Evolutionary conservation across 2,888 invertebrate genomes (phyloP).

Genomic region (Chrysolina haemoptera): DNA sequence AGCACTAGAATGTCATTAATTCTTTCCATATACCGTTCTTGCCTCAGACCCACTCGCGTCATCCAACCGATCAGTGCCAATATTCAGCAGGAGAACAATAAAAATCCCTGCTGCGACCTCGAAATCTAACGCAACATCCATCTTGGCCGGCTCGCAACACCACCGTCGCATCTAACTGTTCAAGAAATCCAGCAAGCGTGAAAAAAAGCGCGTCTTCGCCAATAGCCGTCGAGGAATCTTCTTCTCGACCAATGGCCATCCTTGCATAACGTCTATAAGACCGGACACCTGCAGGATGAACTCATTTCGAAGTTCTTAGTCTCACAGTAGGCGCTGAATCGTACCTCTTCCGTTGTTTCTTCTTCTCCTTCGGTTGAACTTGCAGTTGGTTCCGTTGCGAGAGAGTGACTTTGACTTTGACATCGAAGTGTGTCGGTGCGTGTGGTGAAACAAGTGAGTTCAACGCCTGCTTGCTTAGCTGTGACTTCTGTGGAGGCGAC

Average conservation of each 20-base stretch:
- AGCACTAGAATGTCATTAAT: too few species aligned
- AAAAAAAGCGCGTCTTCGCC: constrained; percentile 60
- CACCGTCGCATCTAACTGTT: constrained; percentile 61
- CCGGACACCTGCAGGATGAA: constrained; percentile 65
- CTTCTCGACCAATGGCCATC: constrained; percentile 64
- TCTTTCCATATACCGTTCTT: too few species aligned
- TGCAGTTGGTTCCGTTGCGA: constrained; percentile 48
- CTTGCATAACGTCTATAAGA: constrained; percentile 65
- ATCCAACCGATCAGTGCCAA: background rate
- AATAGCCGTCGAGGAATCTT: constrained; percentile 61
- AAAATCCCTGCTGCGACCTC: constrained; percentile 3
- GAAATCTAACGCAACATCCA: constrained; percentile 18
- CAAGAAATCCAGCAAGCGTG: constrained; percentile 59
- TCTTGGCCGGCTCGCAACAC: constrained; percentile 48
- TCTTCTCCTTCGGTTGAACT: constrained; percentile 52
- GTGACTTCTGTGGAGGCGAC: constrained; percentile 30
- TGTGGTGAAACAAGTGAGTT: constrained; percentile 58
- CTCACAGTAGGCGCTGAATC: constrained; percentile 38
- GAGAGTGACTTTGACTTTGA: constrained; percentile 53
- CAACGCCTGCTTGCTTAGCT: constrained; percentile 51
- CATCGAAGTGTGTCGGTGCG: constrained; percentile 52
- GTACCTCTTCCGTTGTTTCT: constrained; percentile 28
- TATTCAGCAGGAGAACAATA: background rate
- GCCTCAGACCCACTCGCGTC: too few species aligned
- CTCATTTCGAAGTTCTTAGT: constrained; percentile 62